Evolutionary conservation across 2,797 vertebrate genomes (phyloP), one percentile per base, ranked within the genome.

Genomic region (Taeniopygia guttata): DNA sequence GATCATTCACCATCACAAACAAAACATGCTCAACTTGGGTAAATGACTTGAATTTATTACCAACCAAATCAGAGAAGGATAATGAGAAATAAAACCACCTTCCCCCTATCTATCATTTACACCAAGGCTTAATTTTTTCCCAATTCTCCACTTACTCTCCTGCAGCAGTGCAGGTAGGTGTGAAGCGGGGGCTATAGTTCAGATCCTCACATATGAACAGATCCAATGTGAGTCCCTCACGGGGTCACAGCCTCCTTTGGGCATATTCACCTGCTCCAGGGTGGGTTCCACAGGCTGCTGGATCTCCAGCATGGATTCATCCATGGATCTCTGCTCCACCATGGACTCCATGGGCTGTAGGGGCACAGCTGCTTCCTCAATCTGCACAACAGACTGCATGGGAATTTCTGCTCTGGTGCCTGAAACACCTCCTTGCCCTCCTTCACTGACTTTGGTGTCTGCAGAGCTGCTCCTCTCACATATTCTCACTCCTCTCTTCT

Each of bases 331-430:
- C 9, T 52, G 25, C 25, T 54, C 19, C 36, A 4, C 8, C 7
- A 8, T 7, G 23, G 59, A 5, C 30, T 42, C 26, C 22, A 1
- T 18, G 26, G 46, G 30, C 51, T 55, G 4, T 1, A 36, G 70
- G 30, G 16, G 5, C 16, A 8, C 19, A 62, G 16, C 48, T 55
- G 23, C 32, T 46, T 67, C 34, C 46, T 4, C 0, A 0, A 10
- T 27, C 30, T 66, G 11, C 19, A 6, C 40, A 26, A 21, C 0
- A 0, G 22, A 1, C 23, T 36, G 13, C 22, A n/a, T 27, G 7
- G 18, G 4, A 54, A 54, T 15, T 6, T 64, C 34, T 20, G 22
- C 16, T 54, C 30, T 1, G 1, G 19, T 12, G 4, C 14, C 60
- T 29, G 13, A 8, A 52, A 52, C 3, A 40, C 19, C 2, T 66